A percentile compares a stretch with the other conserved stretches of the same genome.
Evolutionary conservation across 1,140 invertebrate genomes (phyloP).

Genomic region (Drosophila neocordata): DNA sequence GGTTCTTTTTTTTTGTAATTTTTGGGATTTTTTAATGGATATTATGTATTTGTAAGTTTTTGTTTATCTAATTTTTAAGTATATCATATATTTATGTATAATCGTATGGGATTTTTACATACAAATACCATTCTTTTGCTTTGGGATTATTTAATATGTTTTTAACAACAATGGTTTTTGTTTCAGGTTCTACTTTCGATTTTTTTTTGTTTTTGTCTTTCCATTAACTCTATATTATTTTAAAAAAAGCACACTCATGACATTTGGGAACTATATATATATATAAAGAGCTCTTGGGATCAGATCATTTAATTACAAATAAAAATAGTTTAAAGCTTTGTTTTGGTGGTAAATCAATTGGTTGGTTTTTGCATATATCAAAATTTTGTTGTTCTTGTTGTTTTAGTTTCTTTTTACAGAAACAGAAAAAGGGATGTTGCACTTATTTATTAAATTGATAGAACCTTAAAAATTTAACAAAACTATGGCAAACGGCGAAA

Average conservation of each 20-base stretch:
- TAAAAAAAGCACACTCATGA: not conserved
- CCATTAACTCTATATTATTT: slow-evolving; percentile 1
- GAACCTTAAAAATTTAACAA: slow-evolving; percentile 9
- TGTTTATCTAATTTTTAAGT: slow-evolving; percentile 11
- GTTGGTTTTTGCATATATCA: not conserved
- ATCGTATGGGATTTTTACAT: slow-evolving; percentile 54
- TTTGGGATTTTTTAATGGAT: not conserved
- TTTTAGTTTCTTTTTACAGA: slow-evolving; percentile 36
- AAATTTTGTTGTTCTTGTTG: slow-evolving; percentile 30
- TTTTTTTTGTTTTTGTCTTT: not conserved
- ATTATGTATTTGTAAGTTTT: not conserved
- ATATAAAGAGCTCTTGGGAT: not conserved
- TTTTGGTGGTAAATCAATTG: slow-evolving; percentile 10
- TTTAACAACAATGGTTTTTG: slow-evolving; percentile 62
- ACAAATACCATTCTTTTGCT: slow-evolving; percentile 66
- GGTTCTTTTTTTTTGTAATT: not conserved
- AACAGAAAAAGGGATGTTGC: slow-evolving; percentile 50
- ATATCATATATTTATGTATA: slow-evolving; percentile 50
- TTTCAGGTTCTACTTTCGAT: not conserved
- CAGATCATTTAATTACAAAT: slow-evolving; percentile 18
- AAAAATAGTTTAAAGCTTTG: slow-evolving; percentile 13
- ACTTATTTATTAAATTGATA: slow-evolving; percentile 72
- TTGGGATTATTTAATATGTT: slow-evolving; percentile 59
- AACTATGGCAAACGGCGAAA: slow-evolving; percentile 60
- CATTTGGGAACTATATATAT: not conserved